Base-by-base conservation (phyloP, 2,888 invertebrate species). In the Adelognathus sp. region DNA sequence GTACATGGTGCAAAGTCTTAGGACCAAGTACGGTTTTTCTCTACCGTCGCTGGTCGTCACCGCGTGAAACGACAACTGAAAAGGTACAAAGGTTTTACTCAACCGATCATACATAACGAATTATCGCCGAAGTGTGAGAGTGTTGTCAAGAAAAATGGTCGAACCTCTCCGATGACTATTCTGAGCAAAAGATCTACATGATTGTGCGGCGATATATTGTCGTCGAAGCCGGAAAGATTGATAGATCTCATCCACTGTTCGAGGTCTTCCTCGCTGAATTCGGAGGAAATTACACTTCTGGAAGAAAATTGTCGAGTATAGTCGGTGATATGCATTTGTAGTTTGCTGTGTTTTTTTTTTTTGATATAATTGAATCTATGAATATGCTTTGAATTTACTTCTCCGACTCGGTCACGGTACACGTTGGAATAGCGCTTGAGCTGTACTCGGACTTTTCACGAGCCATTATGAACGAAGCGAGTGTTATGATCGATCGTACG, bases 151-250 rank as follows among this genome's bases (percentile, higher is more conserved):
- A 50, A 21, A 58, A 46, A 18, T 14, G 24, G 44, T 18, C 27
- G 77, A 86, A 93, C 93, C 92, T 95, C 95, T 92, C 95, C 96
- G 14, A 96, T 92, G 24, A 95, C 94, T 82, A 96, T 94, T 85
- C 97, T 92, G 63, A 96, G 92, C 70, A 97, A 92, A 39, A 95
- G 93, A 63, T 94, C 94, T 71, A 97, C 96, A 61, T 93, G 94
- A 90, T 97, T 97, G 87, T 94, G 94, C 0, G 95, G 95, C 0
- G 97, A 96, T 31, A 96, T 95, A 88, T 96, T 96, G 87, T 97
- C 97, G 83, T 97, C 97, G 81, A 97, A 95, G 1, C 96, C 96
- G 1, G 96, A 96, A 41, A 96, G 92, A 90, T 96, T 96, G 0
- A 96, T 95, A 5, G 94, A 94, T 76, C 96, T 92, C 0, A 96